These are phyloP conservation scores for Dufourea novaeangliae DNA, from an alignment of 1,140 invertebrate species.

Conservation along the genomic window DNA sequence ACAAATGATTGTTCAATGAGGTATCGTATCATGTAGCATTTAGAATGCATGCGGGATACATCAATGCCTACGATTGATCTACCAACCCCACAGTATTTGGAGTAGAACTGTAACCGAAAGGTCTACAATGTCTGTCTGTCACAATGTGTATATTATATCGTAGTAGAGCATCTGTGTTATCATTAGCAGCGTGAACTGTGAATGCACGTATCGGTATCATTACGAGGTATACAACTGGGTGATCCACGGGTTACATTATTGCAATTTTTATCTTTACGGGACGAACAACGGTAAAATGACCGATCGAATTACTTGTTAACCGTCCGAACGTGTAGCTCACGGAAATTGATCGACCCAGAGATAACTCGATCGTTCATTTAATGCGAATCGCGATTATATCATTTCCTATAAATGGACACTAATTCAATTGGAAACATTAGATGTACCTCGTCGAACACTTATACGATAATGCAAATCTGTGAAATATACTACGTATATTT, in stretches of 20 bases:
- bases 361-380: background rate
- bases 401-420: background rate
- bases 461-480: too few relatives aligned
- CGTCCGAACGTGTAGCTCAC: background rate
- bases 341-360: background rate
- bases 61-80: slow-evolving; percentile 14
- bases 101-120: background rate
- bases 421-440: background rate
- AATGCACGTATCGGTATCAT: background rate
- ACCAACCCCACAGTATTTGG: slow-evolving; percentile 23
- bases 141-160: slow-evolving; percentile 8
- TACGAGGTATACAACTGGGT: background rate
- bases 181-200: background rate
- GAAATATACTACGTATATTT: too few relatives aligned
- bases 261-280: background rate
- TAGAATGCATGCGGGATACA: background rate
- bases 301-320: background rate
- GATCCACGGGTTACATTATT: background rate
- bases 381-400: background rate
- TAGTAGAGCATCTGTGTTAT: background rate
- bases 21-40: background rate
- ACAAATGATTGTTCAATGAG: background rate
- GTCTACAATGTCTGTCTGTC: background rate
- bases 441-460: too few relatives aligned
- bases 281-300: background rate